Percentiles rank a stretch among this genome's conserved stretches.
These are phyloP conservation scores for Notothenia coriiceps DNA, from an alignment of 2,113 vertebrate species.

Conservation along the genomic window DNA sequence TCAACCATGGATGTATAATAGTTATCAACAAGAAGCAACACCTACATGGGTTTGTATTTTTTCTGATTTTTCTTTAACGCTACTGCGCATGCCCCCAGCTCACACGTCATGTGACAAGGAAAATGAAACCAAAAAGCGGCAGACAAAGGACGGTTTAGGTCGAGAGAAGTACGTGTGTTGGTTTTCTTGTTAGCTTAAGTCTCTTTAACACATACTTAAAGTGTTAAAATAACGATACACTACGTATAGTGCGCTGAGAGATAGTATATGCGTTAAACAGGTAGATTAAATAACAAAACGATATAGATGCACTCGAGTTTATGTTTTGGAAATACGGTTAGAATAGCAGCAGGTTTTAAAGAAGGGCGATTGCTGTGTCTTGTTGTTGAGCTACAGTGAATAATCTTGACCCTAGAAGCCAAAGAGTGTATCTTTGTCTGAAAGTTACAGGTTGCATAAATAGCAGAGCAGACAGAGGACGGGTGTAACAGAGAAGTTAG, in stretches of 20 bases:
- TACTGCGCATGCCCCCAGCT: constrained; percentile 18
- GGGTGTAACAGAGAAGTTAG: too few species aligned
- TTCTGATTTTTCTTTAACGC: too few species aligned
- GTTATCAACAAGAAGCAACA: too few species aligned
- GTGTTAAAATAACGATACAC: neutral
- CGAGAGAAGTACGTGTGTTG: fast-evolving
- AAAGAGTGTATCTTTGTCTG: constrained; percentile 8
- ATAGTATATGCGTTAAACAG: too few species aligned
- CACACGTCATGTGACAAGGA: constrained; percentile 43
- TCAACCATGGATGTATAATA: too few species aligned
- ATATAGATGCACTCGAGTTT: fast-evolving
- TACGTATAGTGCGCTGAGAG: too few species aligned
- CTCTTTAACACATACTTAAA: neutral
- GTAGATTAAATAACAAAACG: too few species aligned
- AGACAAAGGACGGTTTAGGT: neutral
- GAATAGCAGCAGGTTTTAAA: neutral
- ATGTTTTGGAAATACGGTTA: neutral
- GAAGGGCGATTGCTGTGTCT: neutral
- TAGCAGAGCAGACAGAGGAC: too few species aligned
- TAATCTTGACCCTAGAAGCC: constrained; percentile 36
- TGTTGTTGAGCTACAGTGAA: fast-evolving
- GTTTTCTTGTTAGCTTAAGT: constrained; percentile 6
- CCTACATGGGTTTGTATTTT: too few species aligned
- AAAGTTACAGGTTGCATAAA: constrained; percentile 42
- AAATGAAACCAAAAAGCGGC: constrained; percentile 48